Conservation (phyloP, 2,113 vertebrate genomes). For the Phyllostomus hastatus region DNA sequence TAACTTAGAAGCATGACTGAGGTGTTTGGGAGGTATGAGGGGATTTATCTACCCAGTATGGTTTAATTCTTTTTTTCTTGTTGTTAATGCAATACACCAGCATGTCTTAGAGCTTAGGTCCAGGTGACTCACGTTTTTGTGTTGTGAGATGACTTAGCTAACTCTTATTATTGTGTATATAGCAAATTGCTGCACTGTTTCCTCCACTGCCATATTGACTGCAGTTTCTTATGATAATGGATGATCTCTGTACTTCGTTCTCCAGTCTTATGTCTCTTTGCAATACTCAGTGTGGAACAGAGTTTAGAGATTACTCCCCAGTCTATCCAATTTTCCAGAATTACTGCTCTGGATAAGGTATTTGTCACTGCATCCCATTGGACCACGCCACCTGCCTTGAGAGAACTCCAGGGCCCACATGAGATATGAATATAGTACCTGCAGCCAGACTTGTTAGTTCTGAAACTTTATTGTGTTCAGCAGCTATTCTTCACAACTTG, state of each 20-base stretch:
- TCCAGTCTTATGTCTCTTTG: background rate
- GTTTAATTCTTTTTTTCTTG: background rate
- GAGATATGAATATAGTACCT: background rate
- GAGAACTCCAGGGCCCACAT: background rate
- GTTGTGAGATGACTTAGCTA: background rate
- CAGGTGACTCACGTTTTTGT: background rate
- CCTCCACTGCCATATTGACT: background rate
- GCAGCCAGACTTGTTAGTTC: background rate
- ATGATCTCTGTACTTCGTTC: background rate
- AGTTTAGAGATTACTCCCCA: background rate
- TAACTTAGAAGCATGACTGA: background rate
- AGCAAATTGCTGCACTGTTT: background rate
- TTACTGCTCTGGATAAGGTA: background rate
- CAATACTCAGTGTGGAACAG: background rate
- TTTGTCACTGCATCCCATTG: background rate
- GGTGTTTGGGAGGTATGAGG: background rate
- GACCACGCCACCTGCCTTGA: background rate
- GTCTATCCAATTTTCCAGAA: background rate
- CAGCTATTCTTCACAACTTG: background rate
- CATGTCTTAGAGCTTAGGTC: background rate
- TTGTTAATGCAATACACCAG: background rate
- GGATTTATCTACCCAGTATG: background rate
- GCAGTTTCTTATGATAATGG: background rate
- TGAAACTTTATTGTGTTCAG: background rate
- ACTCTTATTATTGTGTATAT: background rate